These are phyloP conservation scores for Orycteropus afer DNA, from an alignment of 2,113 vertebrate species.

Conservation along the genomic window DNA sequence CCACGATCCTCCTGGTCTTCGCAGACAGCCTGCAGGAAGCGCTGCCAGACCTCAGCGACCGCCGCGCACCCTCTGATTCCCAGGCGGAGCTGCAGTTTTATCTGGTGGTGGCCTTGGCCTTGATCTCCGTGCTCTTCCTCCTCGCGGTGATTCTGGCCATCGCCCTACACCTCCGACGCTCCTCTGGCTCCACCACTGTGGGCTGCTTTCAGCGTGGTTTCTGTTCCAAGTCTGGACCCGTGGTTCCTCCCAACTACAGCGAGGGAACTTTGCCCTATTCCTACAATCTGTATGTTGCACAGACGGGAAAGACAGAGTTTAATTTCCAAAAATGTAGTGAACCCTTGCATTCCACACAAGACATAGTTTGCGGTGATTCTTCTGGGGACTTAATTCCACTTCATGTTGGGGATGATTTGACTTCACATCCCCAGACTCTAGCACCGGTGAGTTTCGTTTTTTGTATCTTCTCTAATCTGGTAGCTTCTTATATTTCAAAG, in stretches of 20 bases:
- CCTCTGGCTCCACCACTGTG: constrained; percentile 11
- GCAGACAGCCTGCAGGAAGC: constrained; percentile 79
- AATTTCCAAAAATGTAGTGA: constrained; percentile 73
- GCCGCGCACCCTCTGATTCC: accelerated
- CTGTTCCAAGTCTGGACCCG: constrained; percentile 49
- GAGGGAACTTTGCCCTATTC: constrained; percentile 83
- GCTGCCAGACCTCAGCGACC: constrained; percentile 54
- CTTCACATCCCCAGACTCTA: constrained; percentile 55
- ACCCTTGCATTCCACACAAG: constrained; percentile 43
- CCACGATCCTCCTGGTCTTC: constrained; percentile 81
- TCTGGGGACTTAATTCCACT: constrained; percentile 65
- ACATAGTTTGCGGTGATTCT: constrained; percentile 51
- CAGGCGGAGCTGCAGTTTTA: constrained; percentile 76
- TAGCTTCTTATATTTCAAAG: neutral
- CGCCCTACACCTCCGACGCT: constrained; percentile 33
- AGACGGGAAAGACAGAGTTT: constrained; percentile 72
- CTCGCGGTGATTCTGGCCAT: constrained; percentile 73
- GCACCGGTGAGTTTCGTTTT: constrained; percentile 70
- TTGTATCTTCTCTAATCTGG: neutral
- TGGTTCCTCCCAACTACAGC: constrained; percentile 68
- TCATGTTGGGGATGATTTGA: constrained; percentile 49
- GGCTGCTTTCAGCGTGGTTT: constrained; percentile 66
- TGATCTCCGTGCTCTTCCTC: constrained; percentile 77
- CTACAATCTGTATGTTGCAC: constrained; percentile 77
- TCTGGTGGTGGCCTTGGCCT: constrained; percentile 69